Evolutionary conservation across 2,888 invertebrate species (phyloP).

Genomic region (Penaeus monodon): DNA sequence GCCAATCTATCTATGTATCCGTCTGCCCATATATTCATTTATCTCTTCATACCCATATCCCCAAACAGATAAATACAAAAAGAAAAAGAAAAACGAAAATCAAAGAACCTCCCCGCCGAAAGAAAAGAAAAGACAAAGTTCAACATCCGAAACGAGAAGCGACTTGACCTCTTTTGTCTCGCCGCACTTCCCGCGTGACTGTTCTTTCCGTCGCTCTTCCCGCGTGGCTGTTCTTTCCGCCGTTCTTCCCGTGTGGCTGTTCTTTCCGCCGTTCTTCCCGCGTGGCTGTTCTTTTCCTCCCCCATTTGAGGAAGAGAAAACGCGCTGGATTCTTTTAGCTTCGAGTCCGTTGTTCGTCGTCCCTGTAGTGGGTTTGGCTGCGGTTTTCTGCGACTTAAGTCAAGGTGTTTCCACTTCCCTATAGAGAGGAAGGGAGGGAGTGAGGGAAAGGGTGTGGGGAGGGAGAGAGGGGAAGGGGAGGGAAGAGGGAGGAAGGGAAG

Average conservation of each 20-base stretch:
- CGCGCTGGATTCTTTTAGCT: no score
- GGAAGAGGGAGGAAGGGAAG: no score
- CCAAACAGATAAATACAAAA: not conserved
- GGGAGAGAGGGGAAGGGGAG: not conserved
- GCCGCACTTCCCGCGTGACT: not conserved
- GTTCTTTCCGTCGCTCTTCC: no score
- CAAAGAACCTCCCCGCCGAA: no score
- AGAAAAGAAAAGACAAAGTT: not conserved
- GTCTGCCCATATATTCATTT: not conserved
- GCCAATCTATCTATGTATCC: not conserved
- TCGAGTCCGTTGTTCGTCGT: not conserved
- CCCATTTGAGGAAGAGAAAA: no score
- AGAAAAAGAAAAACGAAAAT: not conserved
- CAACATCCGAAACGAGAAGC: not conserved
- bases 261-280: not conserved
- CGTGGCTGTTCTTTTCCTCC: no score
- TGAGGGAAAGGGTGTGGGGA: not conserved
- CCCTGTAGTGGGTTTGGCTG: not conserved
- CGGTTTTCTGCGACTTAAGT: not conserved
- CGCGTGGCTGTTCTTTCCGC: no score
- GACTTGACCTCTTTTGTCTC: not conserved
- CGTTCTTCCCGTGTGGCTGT: no score
- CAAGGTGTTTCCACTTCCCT: not conserved
- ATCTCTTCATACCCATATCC: not conserved
- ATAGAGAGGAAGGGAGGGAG: not conserved